phyloP scores from a whole-genome alignment of 2,888 invertebrate genomes.

The Lymantria dispar region DNA sequence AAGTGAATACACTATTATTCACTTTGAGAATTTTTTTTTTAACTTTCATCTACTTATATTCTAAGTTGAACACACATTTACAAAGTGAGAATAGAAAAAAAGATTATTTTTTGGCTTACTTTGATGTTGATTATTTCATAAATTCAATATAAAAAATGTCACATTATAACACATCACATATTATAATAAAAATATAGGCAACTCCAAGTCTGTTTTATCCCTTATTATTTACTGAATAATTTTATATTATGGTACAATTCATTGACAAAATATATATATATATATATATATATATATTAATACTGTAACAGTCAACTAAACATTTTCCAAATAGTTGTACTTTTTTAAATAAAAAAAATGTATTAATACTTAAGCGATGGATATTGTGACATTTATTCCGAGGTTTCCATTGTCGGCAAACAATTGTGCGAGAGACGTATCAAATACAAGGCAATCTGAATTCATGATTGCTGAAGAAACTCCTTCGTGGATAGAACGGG shows the following conservation, averaged over 20 bases:
- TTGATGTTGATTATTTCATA: slow-evolving; percentile 53
- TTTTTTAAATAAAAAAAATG: not conserved
- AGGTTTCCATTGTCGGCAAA: slow-evolving; percentile 99
- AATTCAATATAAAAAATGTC: slow-evolving; percentile 42
- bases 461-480: slow-evolving; percentile 98
- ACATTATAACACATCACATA: slow-evolving; percentile 42
- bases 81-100: slow-evolving; percentile 55
- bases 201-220: slow-evolving; percentile 20
- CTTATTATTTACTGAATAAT: slow-evolving; percentile 20
- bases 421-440: slow-evolving; percentile 98
- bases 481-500: slow-evolving; percentile 98
- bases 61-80: slow-evolving; percentile 78
- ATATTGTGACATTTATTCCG: slow-evolving; percentile 99
- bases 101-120: slow-evolving; percentile 71
- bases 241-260: slow-evolving; percentile 21
- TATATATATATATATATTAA: too few relatives aligned
- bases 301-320: slow-evolving; percentile 44
- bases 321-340: slow-evolving; percentile 17
- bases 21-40: slow-evolving; percentile 51
- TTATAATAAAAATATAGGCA: slow-evolving; percentile 41
- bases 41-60: slow-evolving; percentile 63
- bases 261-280: slow-evolving; percentile 49
- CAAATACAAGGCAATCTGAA: slow-evolving; percentile 99
- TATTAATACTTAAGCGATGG: slow-evolving; percentile 4
- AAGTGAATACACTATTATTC: slow-evolving; percentile 42